These are phyloP conservation scores for Dufourea novaeangliae DNA, from an alignment of 1,140 invertebrate species.

Conservation along the genomic window DNA sequence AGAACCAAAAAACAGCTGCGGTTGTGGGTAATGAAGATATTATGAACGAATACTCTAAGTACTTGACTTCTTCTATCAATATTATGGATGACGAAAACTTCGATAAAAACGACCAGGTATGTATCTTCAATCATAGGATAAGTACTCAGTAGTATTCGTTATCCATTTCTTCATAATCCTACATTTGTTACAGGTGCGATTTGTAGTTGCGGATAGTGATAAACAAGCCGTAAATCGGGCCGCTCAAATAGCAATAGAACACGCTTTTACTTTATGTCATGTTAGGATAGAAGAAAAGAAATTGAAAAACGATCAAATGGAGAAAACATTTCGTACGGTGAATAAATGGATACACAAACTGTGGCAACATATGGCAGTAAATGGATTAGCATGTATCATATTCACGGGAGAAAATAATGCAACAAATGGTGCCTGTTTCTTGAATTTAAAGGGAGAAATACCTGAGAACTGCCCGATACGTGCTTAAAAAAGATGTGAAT, in stretches of 20 bases:
- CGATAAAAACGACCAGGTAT: slow-evolving; percentile 78
- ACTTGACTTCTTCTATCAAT: slow-evolving; percentile 69
- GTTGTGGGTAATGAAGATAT: slow-evolving; percentile 83
- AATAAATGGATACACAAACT: slow-evolving; percentile 85
- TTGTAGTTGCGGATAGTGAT: slow-evolving; percentile 78
- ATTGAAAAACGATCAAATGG: slow-evolving; percentile 73
- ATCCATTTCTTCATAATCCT: slow-evolving; percentile 58
- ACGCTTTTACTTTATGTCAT: slow-evolving; percentile 84
- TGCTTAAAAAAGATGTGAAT: slow-evolving; percentile 24
- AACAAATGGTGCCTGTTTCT: slow-evolving; percentile 81
- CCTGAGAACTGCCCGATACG: background rate
- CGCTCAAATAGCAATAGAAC: slow-evolving; percentile 80
- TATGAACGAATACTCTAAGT: slow-evolving; percentile 83
- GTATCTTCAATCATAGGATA: slow-evolving; percentile 10
- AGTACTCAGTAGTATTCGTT: background rate
- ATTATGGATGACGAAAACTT: slow-evolving; percentile 73
- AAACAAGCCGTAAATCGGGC: slow-evolving; percentile 81
- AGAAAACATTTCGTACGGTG: slow-evolving; percentile 80
- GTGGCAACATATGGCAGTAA: slow-evolving; percentile 82
- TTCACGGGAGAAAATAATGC: slow-evolving; percentile 82
- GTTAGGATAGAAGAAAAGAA: slow-evolving; percentile 80
- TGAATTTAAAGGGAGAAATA: slow-evolving; percentile 78
- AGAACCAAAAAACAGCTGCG: slow-evolving; percentile 83
- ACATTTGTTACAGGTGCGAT: slow-evolving; percentile 65
- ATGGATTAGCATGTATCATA: slow-evolving; percentile 83